These are phyloP conservation scores for Natator depressus DNA, from an alignment of 2,113 vertebrate species.

Conservation along the genomic window DNA sequence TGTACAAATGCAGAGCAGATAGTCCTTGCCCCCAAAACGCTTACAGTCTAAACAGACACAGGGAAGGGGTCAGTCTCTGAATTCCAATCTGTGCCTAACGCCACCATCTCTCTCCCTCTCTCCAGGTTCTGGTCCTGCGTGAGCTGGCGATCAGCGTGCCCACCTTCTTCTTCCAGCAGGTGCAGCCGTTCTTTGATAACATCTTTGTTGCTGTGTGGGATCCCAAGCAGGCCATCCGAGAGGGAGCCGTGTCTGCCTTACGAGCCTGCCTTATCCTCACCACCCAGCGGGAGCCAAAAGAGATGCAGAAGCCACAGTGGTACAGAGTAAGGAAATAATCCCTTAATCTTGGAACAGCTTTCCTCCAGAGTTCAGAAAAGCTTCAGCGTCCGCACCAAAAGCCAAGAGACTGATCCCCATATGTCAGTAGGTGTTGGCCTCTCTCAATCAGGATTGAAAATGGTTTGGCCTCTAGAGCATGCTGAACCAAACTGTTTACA, in stretches of 20 bases:
- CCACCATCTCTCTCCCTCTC: neutral
- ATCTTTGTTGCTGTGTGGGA: conserved; percentile 99
- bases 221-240: conserved; percentile 96
- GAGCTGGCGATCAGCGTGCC: conserved; percentile 97
- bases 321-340: conserved; percentile 87
- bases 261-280: conserved; percentile 96
- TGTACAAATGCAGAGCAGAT: neutral
- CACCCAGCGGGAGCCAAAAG: conserved; percentile 96
- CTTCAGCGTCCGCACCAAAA: neutral
- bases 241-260: conserved; percentile 96
- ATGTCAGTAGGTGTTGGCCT: neutral
- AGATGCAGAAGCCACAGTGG: conserved; percentile 99
- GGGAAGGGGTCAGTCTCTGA: neutral
- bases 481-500: neutral
- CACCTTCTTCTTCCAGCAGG: conserved; percentile 99
- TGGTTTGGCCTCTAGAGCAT: neutral
- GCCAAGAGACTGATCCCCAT: neutral
- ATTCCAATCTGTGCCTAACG: neutral
- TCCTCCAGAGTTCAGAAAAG: neutral
- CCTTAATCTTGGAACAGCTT: neutral
- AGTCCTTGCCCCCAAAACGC: neutral
- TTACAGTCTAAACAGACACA: accelerated
- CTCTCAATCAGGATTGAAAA: neutral
- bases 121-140: conserved; percentile 93
- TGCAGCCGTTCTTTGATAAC: conserved; percentile 98